These are phyloP conservation scores for Stomorhina lunata DNA, from an alignment of 2,888 invertebrate species.

Conservation along the genomic window DNA sequence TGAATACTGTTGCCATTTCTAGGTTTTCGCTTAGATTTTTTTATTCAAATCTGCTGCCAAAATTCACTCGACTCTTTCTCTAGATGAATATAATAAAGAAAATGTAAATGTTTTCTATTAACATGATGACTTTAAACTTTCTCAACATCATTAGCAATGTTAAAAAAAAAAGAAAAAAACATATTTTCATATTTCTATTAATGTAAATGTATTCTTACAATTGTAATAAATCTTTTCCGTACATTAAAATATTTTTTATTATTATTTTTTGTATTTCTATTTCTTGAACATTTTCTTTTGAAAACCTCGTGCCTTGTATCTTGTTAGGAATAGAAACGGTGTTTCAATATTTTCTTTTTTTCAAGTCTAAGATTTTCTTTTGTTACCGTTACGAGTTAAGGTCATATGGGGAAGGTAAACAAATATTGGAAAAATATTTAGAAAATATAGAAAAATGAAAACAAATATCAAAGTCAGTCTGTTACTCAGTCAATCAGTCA, in stretches of 20 bases:
- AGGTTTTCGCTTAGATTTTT: not conserved
- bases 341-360: not conserved
- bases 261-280: too few species aligned
- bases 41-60: not conserved
- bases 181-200: constrained; percentile 11
- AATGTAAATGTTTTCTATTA: not conserved
- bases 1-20: constrained; percentile 22
- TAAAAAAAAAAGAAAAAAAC: constrained; percentile 28
- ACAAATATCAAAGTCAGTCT: constrained; percentile 44
- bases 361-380: not conserved
- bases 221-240: too few species aligned
- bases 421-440: not conserved
- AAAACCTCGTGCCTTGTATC: not conserved
- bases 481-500: constrained; percentile 56
- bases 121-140: constrained; percentile 37
- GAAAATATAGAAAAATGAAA: constrained; percentile 16
- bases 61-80: constrained; percentile 9
- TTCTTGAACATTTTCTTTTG: not conserved
- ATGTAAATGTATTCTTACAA: not conserved
- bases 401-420: constrained; percentile 37
- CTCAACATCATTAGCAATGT: constrained; percentile 26
- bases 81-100: not conserved
- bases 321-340: not conserved
- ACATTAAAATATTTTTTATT: too few species aligned
- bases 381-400: constrained; percentile 56